Conservation (phyloP, 2,797 vertebrate genomes). For the Squalus acanthias region DNA sequence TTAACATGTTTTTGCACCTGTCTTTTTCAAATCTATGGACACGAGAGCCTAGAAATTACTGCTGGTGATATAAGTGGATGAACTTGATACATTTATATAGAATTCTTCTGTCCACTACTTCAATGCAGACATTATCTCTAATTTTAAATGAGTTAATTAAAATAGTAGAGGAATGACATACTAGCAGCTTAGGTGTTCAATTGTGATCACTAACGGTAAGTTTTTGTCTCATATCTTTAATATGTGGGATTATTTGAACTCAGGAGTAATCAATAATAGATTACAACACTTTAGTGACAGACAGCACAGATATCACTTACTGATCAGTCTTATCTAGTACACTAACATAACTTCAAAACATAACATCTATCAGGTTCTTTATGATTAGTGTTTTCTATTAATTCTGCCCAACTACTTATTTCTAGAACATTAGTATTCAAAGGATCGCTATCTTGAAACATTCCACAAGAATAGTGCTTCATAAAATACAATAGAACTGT, state of each 20-base stretch:
- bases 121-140: not conserved
- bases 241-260: not conserved
- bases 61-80: not conserved
- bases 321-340: not conserved
- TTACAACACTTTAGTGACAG: not conserved
- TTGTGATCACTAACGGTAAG: not conserved
- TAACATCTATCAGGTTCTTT: not conserved
- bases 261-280: not conserved
- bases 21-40: not conserved
- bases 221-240: not conserved
- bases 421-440: not conserved
- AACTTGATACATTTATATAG: not conserved
- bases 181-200: not conserved
- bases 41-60: not conserved
- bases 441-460: not conserved
- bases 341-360: not conserved
- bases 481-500: not conserved
- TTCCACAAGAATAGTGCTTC: not conserved
- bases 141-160: not conserved
- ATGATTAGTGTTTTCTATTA: not conserved
- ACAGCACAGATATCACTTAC: not conserved
- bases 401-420: not conserved
- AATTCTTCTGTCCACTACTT: not conserved
- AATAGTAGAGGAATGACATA: not conserved
- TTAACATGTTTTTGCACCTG: not conserved